Percentiles rank a stretch among this genome's conserved stretches.
Evolutionary conservation across 2,888 invertebrate genomes (phyloP).

Genomic region (Lomographa bimaculata): DNA sequence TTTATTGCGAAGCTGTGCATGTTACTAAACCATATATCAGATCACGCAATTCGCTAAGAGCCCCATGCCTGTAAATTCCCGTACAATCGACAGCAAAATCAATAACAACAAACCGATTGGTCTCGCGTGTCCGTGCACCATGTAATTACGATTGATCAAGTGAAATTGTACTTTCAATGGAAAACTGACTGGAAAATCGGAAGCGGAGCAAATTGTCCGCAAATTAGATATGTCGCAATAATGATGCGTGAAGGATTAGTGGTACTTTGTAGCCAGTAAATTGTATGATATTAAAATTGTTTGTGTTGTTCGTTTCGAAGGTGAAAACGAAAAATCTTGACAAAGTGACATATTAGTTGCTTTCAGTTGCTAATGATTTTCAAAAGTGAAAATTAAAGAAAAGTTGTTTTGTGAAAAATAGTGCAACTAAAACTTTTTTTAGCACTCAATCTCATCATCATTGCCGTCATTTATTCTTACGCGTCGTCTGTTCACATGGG

Average conservation of each 20-base stretch:
- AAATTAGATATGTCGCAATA: constrained; percentile 42
- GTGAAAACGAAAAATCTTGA: constrained; percentile 11
- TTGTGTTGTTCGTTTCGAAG: constrained; percentile 6
- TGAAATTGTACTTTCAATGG: constrained; percentile 65
- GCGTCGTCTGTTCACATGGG: too few relatives aligned
- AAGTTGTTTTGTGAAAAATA: too few relatives aligned
- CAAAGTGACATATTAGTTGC: too few relatives aligned
- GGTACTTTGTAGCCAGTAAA: constrained; percentile 11
- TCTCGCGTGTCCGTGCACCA: constrained; percentile 11
- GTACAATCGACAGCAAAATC: constrained; percentile 1
- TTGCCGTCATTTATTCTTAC: too few relatives aligned
- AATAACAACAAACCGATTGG: constrained; percentile 2
- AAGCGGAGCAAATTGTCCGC: constrained; percentile 48
- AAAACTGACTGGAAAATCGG: constrained; percentile 63
- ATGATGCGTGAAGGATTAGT: constrained; percentile 20
- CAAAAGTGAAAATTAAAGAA: too few relatives aligned
- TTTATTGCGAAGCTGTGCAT: too few relatives aligned
- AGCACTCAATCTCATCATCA: too few relatives aligned
- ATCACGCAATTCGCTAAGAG: too few relatives aligned
- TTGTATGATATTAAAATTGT: constrained; percentile 4
- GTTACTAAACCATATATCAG: too few relatives aligned
- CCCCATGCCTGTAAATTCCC: too few relatives aligned
- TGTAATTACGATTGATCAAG: constrained; percentile 40
- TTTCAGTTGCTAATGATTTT: too few relatives aligned
- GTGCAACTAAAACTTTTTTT: too few relatives aligned